Base-by-base conservation (phyloP, 2,113 vertebrate genomes). In the Ophthalmolycus amberensis region DNA sequence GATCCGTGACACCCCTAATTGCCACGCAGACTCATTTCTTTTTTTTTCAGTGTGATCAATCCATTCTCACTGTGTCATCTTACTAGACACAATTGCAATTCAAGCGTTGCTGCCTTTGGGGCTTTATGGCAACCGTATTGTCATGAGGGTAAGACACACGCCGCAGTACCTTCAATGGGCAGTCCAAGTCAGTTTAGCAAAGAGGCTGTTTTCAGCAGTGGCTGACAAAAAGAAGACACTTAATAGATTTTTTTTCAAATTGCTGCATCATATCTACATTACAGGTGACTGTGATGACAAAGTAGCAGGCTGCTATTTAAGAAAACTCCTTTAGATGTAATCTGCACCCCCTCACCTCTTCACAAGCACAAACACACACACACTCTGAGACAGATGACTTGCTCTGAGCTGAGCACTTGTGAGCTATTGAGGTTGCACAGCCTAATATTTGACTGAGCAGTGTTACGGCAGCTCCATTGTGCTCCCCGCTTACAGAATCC, bases 361-460 rank as follows among this genome's bases (percentile, higher is more conserved):
- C 50, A 25, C 32, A 58, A 38, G 6, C 10, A 16, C 25, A 25
- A 29, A 60, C 27, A 40, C 59, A 29, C 9, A 72, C 16, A 67
- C 9, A 68, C 15, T 0, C 1, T 1, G 22, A 88, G 20, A 86
- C 34, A 75, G 75, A 78, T 69, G 66, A 60, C 59, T 77, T 56
- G 18, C 72, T 78, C 79, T 78, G 67, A 84, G 79, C 60, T 34
- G 27, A 77, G 73, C 54, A 64, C 25, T 78, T 48, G 60, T 71
- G 77, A 77, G 83, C 58, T 52, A 79, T 71, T 9, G 37, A 50
- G 59, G 81, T 74, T 80, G 34, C 46, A 65, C 70, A 82, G 79
- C 34, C 76, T 84, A 73, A 87, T 88, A 85, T 91, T 89, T 89
- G 80, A 76, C 77, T 54, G 74, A 82, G 64, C 66, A 32, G 74